These are phyloP conservation scores for Drosophila macrospina DNA, from an alignment of 2,888 invertebrate species.

Conservation along the genomic window DNA sequence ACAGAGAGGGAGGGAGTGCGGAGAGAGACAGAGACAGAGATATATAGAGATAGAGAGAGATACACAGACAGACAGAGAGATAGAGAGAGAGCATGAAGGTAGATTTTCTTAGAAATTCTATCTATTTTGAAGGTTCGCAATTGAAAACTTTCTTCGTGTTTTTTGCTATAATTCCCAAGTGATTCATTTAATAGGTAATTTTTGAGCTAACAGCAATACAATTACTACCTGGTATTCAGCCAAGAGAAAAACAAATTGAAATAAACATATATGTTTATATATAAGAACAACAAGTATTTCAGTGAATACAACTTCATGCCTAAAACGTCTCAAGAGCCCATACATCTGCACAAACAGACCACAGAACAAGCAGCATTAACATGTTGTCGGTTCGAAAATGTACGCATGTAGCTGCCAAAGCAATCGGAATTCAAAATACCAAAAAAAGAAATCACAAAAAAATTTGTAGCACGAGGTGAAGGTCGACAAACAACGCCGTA, in stretches of 20 bases:
- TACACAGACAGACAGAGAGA: no score
- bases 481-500: constrained; percentile 63
- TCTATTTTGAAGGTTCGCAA: no score
- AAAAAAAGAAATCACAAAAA: neutral
- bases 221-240: neutral
- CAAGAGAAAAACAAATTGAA: neutral
- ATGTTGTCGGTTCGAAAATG: constrained; percentile 26
- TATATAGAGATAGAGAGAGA: no score
- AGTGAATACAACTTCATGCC: neutral
- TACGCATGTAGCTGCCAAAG: constrained; percentile 20
- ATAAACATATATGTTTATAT: constrained; percentile 3
- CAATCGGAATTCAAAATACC: constrained; percentile 8
- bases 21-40: no score
- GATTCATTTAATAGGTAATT: neutral
- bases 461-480: constrained; percentile 67
- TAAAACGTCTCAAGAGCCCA: neutral
- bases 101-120: no score
- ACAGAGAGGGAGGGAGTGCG: no score
- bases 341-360: constrained; percentile 10
- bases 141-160: neutral
- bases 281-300: neutral
- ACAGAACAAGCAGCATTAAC: constrained; percentile 18
- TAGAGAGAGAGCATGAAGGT: no score
- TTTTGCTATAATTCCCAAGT: neutral
- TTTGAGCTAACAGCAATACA: neutral